phyloP scores from a whole-genome alignment of 2,888 invertebrate genomes.

The Folsomia candida region DNA sequence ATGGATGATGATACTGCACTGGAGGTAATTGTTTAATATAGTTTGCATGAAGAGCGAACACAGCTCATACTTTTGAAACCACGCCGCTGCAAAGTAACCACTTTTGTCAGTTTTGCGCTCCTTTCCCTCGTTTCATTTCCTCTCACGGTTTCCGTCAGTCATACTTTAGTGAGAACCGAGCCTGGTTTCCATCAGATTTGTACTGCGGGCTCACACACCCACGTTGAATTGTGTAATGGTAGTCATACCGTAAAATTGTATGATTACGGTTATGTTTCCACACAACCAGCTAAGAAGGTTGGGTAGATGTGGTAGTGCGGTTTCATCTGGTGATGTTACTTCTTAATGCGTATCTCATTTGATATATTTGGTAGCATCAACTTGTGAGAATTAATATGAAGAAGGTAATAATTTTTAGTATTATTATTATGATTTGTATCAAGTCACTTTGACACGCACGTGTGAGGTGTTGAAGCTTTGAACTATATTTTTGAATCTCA shows the following conservation, averaged over 20 bases:
- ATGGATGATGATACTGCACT: neutral
- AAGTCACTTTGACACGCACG: too few relatives aligned
- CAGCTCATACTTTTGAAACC: slow-evolving; percentile 22
- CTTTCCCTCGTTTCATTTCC: slow-evolving; percentile 25
- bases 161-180: neutral
- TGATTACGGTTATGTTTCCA: slow-evolving; percentile 11
- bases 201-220: too few relatives aligned
- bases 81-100: slow-evolving; percentile 13
- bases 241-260: slow-evolving; percentile 7
- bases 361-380: too few relatives aligned
- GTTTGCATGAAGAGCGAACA: slow-evolving; percentile 8
- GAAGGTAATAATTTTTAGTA: too few relatives aligned
- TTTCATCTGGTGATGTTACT: too few relatives aligned
- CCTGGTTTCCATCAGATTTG: neutral
- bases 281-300: neutral
- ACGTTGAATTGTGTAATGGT: neutral
- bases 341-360: too few relatives aligned
- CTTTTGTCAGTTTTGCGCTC: slow-evolving; percentile 16
- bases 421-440: too few relatives aligned
- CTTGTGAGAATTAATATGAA: too few relatives aligned
- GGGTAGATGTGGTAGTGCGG: too few relatives aligned
- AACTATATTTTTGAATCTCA: too few relatives aligned
- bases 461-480: too few relatives aligned
- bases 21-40: neutral
- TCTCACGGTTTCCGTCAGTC: slow-evolving; percentile 18